Percentiles rank a stretch among this genome's conserved stretches.
These are phyloP conservation scores for Macaria notata DNA, from an alignment of 2,888 invertebrate genomes.

Conservation along the genomic window DNA sequence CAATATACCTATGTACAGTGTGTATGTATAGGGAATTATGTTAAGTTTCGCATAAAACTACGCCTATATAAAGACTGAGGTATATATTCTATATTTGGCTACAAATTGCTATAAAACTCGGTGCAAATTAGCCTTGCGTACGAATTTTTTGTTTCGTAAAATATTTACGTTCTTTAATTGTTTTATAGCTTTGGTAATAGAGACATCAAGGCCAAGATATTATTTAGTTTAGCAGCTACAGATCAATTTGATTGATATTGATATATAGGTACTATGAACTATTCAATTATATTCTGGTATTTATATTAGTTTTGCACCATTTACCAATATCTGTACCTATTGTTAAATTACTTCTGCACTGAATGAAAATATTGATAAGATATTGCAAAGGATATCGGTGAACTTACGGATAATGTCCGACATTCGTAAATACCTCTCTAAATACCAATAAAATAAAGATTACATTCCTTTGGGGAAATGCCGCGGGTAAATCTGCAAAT, in stretches of 20 bases:
- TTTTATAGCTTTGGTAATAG: slow-evolving; percentile 26
- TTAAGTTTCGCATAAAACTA: slow-evolving; percentile 1
- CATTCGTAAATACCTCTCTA: slow-evolving; percentile 11
- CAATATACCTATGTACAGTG: background rate
- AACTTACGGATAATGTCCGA: slow-evolving; percentile 1
- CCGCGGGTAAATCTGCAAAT: slow-evolving; percentile 30
- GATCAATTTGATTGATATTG: too few relatives aligned
- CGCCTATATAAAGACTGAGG: too few relatives aligned
- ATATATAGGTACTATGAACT: too few relatives aligned
- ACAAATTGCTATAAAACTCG: background rate
- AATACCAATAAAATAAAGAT: slow-evolving; percentile 14
- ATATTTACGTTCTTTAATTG: slow-evolving; percentile 10
- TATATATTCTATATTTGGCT: background rate
- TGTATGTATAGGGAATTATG: background rate
- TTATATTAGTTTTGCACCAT: too few relatives aligned
- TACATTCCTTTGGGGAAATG: slow-evolving; percentile 25
- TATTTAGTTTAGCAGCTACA: too few relatives aligned
- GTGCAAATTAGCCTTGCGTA: slow-evolving; percentile 6
- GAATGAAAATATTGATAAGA: slow-evolving; percentile 37
- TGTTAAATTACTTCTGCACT: slow-evolving; percentile 4
- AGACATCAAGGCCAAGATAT: slow-evolving; percentile 23
- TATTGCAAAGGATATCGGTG: slow-evolving; percentile 20
- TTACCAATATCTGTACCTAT: too few relatives aligned
- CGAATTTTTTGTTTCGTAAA: slow-evolving; percentile 1
- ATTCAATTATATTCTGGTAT: too few relatives aligned